Evolutionary conservation across 2,113 vertebrate genomes (phyloP).

Genomic region (Cygnus atratus): DNA sequence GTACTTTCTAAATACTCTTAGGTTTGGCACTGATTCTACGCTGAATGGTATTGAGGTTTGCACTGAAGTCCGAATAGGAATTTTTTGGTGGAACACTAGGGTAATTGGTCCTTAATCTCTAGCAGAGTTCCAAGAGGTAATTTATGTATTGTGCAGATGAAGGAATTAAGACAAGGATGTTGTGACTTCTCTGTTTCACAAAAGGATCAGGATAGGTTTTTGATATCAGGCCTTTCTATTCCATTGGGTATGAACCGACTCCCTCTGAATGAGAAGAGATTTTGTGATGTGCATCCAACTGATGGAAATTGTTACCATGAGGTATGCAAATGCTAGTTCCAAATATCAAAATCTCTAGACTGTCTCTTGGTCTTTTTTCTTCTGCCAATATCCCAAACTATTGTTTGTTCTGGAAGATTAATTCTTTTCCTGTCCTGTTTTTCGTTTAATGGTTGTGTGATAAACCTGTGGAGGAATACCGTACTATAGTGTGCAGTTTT

Average conservation of each 20-base stretch:
- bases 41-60: accelerated
- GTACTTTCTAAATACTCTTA: not conserved
- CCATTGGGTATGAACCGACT: not conserved
- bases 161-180: not conserved
- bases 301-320: not conserved
- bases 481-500: not conserved
- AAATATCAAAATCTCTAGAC: not conserved
- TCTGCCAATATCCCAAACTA: not conserved
- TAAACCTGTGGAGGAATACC: not conserved
- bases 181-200: not conserved
- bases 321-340: not conserved
- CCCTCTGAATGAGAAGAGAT: not conserved
- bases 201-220: not conserved
- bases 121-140: not conserved
- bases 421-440: not conserved
- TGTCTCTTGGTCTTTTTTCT: not conserved
- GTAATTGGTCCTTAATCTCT: not conserved
- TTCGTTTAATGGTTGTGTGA: not conserved
- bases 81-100: not conserved
- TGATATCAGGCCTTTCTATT: not conserved
- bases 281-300: not conserved
- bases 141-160: not conserved
- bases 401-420: not conserved
- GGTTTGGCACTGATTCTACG: not conserved
- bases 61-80: not conserved